These are phyloP conservation scores for Gasterosteus aculeatus DNA, from an alignment of 2,113 vertebrate species.

Conservation along the genomic window DNA sequence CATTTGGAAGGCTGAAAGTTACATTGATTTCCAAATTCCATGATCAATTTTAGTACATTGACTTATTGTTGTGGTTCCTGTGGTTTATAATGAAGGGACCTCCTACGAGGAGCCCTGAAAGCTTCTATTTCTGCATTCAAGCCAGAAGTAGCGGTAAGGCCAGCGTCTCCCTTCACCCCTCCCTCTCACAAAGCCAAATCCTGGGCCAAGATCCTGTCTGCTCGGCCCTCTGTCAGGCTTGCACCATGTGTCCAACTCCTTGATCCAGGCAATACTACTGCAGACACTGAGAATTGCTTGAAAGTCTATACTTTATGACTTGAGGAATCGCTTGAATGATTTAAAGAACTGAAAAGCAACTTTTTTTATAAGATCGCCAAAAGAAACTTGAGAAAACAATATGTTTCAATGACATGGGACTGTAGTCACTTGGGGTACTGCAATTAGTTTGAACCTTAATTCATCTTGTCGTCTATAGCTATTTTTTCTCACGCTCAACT, in stretches of 20 bases:
- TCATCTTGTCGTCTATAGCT: constrained; percentile 56
- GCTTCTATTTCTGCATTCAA: constrained; percentile 63
- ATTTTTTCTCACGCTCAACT: constrained; percentile 68
- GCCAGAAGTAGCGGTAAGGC: constrained; percentile 64
- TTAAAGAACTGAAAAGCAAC: constrained; percentile 32
- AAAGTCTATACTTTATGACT: constrained; percentile 41
- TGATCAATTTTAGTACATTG: constrained; percentile 59
- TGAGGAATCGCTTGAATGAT: constrained; percentile 37
- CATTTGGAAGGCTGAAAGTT: neutral
- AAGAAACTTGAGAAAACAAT: constrained; percentile 46
- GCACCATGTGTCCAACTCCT: constrained; percentile 51
- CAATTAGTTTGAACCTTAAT: constrained; percentile 67
- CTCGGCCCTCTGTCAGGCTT: constrained; percentile 61
- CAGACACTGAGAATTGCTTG: constrained; percentile 54
- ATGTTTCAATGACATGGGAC: constrained; percentile 39
- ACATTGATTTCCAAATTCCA: constrained; percentile 40
- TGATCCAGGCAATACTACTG: constrained; percentile 56
- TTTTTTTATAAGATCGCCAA: constrained; percentile 30
- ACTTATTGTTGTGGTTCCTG: constrained; percentile 46
- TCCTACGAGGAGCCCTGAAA: constrained; percentile 58
- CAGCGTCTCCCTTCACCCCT: constrained; percentile 51
- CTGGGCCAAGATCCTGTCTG: constrained; percentile 72
- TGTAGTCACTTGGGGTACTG: constrained; percentile 33
- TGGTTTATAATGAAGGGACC: constrained; percentile 67
- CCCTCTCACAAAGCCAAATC: constrained; percentile 66